These are phyloP conservation scores for Meleagris gallopavo DNA, from an alignment of 2,113 vertebrate species.

Conservation along the genomic window DNA sequence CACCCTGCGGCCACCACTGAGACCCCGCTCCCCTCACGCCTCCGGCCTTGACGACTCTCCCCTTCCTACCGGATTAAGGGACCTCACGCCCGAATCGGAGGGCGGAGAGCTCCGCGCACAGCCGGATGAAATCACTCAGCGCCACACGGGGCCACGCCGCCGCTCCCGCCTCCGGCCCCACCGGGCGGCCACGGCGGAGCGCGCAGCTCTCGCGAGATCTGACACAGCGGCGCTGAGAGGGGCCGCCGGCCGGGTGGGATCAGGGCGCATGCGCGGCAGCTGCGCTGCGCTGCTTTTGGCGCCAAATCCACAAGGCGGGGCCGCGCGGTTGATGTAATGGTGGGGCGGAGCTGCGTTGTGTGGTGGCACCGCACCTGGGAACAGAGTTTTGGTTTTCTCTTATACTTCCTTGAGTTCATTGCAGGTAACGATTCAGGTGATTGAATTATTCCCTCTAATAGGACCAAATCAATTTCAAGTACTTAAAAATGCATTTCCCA, in stretches of 20 bases:
- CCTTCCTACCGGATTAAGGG: rapidly evolving
- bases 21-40: not conserved
- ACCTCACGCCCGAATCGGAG: rapidly evolving
- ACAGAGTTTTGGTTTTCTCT: not conserved
- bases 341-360: no score
- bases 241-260: rapidly evolving
- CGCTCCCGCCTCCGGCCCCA: not conserved
- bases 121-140: not conserved
- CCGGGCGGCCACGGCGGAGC: rapidly evolving
- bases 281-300: rapidly evolving
- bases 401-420: not conserved
- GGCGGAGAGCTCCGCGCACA: rapidly evolving
- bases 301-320: rapidly evolving
- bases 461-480: not conserved
- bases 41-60: not conserved
- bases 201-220: rapidly evolving
- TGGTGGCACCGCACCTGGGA: no score
- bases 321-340: rapidly evolving
- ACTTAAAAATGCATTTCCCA: not conserved
- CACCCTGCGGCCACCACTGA: not conserved
- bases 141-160: no score
- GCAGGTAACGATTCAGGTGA: not conserved
- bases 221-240: rapidly evolving
- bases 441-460: not conserved
- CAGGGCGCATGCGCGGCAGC: not conserved